A percentile compares a stretch with the other conserved stretches of the same genome.
phyloP scores from a whole-genome alignment of 2,113 vertebrate genomes.

The Ammodytes marinus region DNA sequence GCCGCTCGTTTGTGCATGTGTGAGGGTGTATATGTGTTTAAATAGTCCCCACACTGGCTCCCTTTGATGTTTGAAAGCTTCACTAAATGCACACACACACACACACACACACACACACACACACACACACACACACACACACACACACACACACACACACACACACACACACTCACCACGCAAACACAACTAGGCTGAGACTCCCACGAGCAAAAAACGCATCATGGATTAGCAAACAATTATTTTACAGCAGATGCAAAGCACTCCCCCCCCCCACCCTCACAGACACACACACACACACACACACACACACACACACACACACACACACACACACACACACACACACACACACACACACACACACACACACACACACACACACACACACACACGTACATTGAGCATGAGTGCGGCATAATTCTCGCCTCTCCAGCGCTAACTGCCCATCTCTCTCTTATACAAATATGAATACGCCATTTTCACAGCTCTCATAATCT shows the following conservation, averaged over 20 bases:
- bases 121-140: conserved; percentile 1
- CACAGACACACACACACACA: background rate
- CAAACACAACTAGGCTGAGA: background rate
- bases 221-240: conserved; percentile 39
- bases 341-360: background rate
- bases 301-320: background rate
- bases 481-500: conserved; percentile 32
- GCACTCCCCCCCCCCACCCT: background rate
- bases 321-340: conserved; percentile 3
- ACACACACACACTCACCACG: background rate
- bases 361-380: conserved; percentile 45
- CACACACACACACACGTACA: conserved; percentile 41
- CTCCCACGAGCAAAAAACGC: conserved; percentile 39
- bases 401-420: conserved; percentile 50
- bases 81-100: conserved; percentile 50
- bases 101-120: conserved; percentile 2
- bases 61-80: conserved; percentile 63
- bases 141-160: background rate
- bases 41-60: conserved; percentile 45
- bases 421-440: conserved; percentile 47
- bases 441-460: conserved; percentile 38
- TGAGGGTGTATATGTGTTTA: conserved; percentile 47
- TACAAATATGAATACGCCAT: conserved; percentile 61
- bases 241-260: background rate
- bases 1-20: background rate